Evolutionary conservation across 2,888 invertebrate genomes (phyloP).

Genomic region (Lasioglossum lativentre): DNA sequence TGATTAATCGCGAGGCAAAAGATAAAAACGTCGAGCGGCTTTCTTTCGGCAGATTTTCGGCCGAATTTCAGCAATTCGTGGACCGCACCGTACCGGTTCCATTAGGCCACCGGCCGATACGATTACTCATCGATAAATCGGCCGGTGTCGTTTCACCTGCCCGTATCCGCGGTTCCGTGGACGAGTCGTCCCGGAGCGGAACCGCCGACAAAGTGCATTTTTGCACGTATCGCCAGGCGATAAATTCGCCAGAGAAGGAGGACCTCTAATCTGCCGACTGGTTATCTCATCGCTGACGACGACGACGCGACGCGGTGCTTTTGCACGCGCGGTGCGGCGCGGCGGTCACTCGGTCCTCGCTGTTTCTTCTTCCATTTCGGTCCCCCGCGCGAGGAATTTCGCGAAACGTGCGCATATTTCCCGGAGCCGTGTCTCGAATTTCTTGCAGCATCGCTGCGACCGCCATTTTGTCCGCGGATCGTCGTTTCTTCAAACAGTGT

Average conservation of each 20-base stretch:
- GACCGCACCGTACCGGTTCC: constrained; percentile 35
- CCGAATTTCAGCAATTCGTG: constrained; percentile 41
- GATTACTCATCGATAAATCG: constrained; percentile 62
- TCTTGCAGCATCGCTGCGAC: neutral
- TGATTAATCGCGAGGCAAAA: neutral
- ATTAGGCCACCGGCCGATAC: constrained; percentile 42
- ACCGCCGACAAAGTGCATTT: constrained; percentile 74
- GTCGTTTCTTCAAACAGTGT: too few relatives aligned
- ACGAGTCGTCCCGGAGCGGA: neutral
- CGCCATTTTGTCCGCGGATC: neutral
- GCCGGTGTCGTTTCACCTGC: constrained; percentile 34
- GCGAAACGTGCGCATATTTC: constrained; percentile 55
- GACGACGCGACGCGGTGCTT: constrained; percentile 59
- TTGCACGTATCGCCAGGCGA: constrained; percentile 69
- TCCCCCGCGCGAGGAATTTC: constrained; percentile 60
- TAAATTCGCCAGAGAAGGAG: constrained; percentile 66
- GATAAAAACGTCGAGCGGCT: neutral
- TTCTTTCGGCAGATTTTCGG: neutral
- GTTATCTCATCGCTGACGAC: constrained; percentile 66
- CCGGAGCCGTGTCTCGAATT: constrained; percentile 25
- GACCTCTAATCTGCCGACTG: constrained; percentile 69
- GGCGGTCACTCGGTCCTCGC: constrained; percentile 25
- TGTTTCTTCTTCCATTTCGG: constrained; percentile 42
- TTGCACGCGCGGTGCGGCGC: constrained; percentile 55
- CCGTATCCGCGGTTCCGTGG: constrained; percentile 23